These are phyloP conservation scores for Chiridota heheva DNA, from an alignment of 35 echinoderm and acorn worm genomes.

Conservation along the genomic window DNA sequence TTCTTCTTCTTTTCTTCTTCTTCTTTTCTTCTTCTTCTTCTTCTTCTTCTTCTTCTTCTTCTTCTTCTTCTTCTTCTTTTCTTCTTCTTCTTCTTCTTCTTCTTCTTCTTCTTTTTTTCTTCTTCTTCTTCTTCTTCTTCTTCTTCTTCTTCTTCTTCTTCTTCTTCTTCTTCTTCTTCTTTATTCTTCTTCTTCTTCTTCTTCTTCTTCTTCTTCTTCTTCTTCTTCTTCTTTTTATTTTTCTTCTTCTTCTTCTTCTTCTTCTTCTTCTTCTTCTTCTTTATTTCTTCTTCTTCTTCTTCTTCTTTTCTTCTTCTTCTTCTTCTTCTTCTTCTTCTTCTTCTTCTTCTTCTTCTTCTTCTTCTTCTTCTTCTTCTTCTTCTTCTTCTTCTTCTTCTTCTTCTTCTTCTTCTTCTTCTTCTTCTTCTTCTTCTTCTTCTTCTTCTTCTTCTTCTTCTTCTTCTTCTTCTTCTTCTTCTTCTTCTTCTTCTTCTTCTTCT, in stretches of 20 bases:
- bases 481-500: not conserved
- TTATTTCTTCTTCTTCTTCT: not conserved
- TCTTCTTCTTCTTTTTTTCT: not conserved
- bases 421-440: not conserved
- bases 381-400: not conserved
- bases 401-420: not conserved
- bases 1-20: not conserved
- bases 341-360: not conserved
- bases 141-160: not conserved
- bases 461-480: not conserved
- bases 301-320: not conserved
- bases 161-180: not conserved
- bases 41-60: not conserved
- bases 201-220: not conserved
- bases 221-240: not conserved
- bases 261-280: constrained; percentile 4
- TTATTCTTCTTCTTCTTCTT: too few species aligned
- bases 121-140: not conserved
- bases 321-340: not conserved
- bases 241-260: not conserved
- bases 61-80: not conserved
- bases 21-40: not conserved
- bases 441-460: not conserved
- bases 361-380: not conserved
- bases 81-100: not conserved